A percentile compares a stretch with the other conserved stretches of the same genome.
These are phyloP conservation scores for Arothron firmamentum DNA, from an alignment of 2,113 vertebrate species.

Conservation along the genomic window DNA sequence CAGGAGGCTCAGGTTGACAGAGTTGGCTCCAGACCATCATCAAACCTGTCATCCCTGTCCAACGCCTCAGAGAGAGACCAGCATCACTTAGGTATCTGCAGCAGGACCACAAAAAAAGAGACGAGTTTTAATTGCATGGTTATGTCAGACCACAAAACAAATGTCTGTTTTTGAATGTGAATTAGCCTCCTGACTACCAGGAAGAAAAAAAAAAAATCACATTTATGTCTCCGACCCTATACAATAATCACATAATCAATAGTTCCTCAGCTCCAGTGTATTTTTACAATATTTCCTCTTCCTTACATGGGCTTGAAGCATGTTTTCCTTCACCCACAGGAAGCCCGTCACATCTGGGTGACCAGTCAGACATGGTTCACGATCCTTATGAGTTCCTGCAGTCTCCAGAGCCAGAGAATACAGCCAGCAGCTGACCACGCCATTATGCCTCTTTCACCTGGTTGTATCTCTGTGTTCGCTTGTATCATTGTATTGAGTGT, in stretches of 20 bases:
- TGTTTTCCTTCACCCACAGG: constrained; percentile 67
- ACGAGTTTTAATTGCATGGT: too few species aligned
- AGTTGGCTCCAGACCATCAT: constrained; percentile 90
- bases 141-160: too few species aligned
- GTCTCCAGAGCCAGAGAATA: constrained; percentile 84
- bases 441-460: too few species aligned
- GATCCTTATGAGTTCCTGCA: constrained; percentile 97
- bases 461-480: background rate
- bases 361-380: constrained; percentile 87
- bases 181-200: too few species aligned
- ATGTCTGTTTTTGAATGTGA: too few species aligned
- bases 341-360: constrained; percentile 88
- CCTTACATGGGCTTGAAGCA: background rate
- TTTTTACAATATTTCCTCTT: background rate
- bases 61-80: constrained; percentile 92
- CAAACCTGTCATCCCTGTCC: constrained; percentile 94
- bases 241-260: too few species aligned
- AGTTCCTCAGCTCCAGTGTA: background rate
- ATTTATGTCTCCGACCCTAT: too few species aligned
- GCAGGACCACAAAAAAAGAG: too few species aligned
- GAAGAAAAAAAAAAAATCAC: too few species aligned
- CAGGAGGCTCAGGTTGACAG: constrained; percentile 90
- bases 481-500: constrained; percentile 21
- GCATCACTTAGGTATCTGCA: constrained; percentile 85
- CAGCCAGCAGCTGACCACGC: constrained; percentile 71